Evolutionary conservation across 2,888 invertebrate species (phyloP).

Genomic region (Acrobasis suavella): DNA sequence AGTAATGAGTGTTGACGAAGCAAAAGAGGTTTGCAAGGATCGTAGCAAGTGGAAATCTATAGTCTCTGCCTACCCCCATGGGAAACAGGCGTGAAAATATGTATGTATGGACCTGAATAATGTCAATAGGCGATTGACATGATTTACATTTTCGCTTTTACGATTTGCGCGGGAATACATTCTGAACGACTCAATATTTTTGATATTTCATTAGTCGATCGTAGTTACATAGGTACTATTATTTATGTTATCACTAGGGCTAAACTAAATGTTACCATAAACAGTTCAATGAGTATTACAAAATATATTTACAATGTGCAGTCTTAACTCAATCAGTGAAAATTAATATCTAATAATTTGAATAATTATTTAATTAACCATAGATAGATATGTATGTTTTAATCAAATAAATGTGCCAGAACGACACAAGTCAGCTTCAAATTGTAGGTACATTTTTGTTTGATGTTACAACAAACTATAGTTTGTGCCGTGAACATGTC

Average conservation of each 20-base stretch:
- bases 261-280: conserved; percentile 37
- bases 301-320: conserved; percentile 67
- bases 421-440: conserved; percentile 1
- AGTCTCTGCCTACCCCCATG: too few relatives aligned
- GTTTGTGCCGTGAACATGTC: too few relatives aligned
- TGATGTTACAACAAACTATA: background rate
- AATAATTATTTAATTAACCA: conserved; percentile 59
- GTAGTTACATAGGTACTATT: conserved; percentile 3
- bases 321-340: conserved; percentile 63
- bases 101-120: too few relatives aligned
- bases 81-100: too few relatives aligned
- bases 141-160: too few relatives aligned
- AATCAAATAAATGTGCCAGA: conserved; percentile 17
- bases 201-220: conserved; percentile 1
- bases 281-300: conserved; percentile 54
- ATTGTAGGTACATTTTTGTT: background rate
- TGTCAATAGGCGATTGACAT: too few relatives aligned
- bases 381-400: conserved; percentile 64
- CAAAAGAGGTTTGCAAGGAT: too few relatives aligned
- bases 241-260: conserved; percentile 32
- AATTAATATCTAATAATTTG: conserved; percentile 46
- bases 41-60: too few relatives aligned
- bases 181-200: background rate
- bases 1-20: too few relatives aligned
- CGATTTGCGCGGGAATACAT: background rate